These are phyloP conservation scores for Phylloscopus whistleri DNA, from an alignment of 2,113 vertebrate species.

Conservation along the genomic window DNA sequence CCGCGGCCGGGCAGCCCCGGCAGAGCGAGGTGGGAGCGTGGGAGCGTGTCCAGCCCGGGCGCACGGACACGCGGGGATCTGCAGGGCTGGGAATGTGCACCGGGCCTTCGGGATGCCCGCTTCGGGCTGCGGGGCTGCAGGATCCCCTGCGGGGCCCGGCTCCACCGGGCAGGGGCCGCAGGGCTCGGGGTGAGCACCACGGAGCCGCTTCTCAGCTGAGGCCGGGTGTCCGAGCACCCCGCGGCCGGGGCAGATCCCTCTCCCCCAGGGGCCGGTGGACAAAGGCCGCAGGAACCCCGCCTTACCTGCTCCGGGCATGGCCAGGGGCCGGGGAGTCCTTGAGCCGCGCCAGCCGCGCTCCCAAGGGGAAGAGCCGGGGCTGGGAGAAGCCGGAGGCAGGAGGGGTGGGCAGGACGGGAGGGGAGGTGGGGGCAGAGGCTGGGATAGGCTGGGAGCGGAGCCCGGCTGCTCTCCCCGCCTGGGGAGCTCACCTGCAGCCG, in stretches of 20 bases:
- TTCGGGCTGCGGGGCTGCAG: not conserved
- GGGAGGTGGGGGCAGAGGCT: not conserved
- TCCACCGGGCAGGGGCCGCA: not conserved
- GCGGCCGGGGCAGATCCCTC: too few species aligned
- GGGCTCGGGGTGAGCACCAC: not conserved
- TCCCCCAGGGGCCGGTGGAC: not conserved
- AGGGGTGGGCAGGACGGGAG: not conserved
- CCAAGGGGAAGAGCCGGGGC: not conserved
- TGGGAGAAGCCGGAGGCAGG: not conserved
- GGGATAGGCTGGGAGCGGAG: not conserved
- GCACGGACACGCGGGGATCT: not conserved
- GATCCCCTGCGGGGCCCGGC: not conserved
- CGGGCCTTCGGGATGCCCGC: too few species aligned
- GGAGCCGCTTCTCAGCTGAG: not conserved
- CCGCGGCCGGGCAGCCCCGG: not conserved
- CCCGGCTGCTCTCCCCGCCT: not conserved
- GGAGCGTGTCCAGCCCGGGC: fast-evolving
- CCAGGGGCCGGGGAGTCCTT: fast-evolving
- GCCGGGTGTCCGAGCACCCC: not conserved
- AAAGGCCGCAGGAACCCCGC: fast-evolving
- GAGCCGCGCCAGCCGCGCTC: not conserved
- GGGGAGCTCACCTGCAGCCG: not conserved
- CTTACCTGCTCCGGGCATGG: not conserved
- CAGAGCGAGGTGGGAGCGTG: not conserved
- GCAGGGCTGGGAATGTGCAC: not conserved